These are phyloP conservation scores for Leptatherina wallacei DNA, from an alignment of 2,797 vertebrate species.

Conservation along the genomic window DNA sequence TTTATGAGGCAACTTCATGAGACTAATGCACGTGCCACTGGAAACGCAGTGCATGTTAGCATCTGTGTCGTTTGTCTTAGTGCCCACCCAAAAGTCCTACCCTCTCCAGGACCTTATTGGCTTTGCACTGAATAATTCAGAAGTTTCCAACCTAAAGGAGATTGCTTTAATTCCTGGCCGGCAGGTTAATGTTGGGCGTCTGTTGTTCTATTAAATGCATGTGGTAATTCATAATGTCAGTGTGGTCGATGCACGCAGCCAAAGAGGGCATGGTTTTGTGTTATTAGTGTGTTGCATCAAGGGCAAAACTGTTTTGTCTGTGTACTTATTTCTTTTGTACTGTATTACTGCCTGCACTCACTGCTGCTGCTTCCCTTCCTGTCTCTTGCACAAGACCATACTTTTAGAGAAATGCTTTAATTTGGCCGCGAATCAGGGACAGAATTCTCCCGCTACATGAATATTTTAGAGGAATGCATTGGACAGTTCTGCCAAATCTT, in stretches of 20 bases:
- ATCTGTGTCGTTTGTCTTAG: slow-evolving; percentile 64
- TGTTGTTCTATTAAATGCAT: slow-evolving; percentile 61
- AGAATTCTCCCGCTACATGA: slow-evolving; percentile 72
- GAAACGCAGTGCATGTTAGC: slow-evolving; percentile 44
- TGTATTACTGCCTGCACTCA: slow-evolving; percentile 7
- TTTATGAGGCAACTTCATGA: slow-evolving; percentile 50
- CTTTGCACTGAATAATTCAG: slow-evolving; percentile 75
- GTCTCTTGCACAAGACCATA: slow-evolving; percentile 54
- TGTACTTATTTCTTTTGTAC: slow-evolving; percentile 5
- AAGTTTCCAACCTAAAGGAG: slow-evolving; percentile 68
- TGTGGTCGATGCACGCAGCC: slow-evolving; percentile 38
- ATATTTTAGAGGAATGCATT: slow-evolving; percentile 72
- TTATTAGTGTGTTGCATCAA: slow-evolving; percentile 34
- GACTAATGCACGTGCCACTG: slow-evolving; percentile 42
- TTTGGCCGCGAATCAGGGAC: slow-evolving; percentile 74
- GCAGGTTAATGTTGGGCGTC: slow-evolving; percentile 69
- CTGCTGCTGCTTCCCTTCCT: slow-evolving; percentile 38
- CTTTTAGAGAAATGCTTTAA: slow-evolving; percentile 69
- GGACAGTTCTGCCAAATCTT: slow-evolving; percentile 56
- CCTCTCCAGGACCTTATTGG: slow-evolving; percentile 54
- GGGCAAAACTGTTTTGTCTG: slow-evolving; percentile 11
- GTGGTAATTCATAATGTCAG: slow-evolving; percentile 64
- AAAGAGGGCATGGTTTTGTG: slow-evolving; percentile 30
- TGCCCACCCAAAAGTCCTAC: slow-evolving; percentile 64
- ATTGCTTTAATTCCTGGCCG: slow-evolving; percentile 73